Evolutionary conservation across 2,113 vertebrate genomes (phyloP).

Genomic region (Arothron firmamentum): DNA sequence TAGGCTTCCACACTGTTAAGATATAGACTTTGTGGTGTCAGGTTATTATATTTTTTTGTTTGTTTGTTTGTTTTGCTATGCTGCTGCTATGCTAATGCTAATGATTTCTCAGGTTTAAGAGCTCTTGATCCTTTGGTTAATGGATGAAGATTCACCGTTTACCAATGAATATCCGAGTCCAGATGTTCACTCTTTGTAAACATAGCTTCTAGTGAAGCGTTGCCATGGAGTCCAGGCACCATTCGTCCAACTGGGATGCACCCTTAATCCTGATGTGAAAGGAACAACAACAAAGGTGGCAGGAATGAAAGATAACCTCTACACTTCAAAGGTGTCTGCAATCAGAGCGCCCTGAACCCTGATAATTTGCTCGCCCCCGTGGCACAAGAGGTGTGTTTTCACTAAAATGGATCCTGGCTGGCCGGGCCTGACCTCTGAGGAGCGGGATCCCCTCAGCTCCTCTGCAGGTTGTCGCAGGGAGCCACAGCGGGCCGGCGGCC

Average conservation of each 20-base stretch:
- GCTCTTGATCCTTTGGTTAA: too few species aligned
- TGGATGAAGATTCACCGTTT: too few species aligned
- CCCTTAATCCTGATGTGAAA: neutral
- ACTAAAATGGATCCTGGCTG: constrained; percentile 53
- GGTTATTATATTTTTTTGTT: too few species aligned
- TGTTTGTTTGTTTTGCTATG: too few species aligned
- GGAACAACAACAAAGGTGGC: neutral
- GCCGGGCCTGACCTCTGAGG: constrained; percentile 49
- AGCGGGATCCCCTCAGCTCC: constrained; percentile 36
- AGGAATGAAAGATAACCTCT: constrained; percentile 42
- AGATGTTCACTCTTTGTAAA: neutral
- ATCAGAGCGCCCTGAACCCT: constrained; percentile 23
- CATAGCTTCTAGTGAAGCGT: neutral
- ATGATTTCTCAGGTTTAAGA: too few species aligned
- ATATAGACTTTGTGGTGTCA: too few species aligned
- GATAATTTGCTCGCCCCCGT: constrained; percentile 30
- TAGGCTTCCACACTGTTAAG: too few species aligned
- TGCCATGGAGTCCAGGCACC: neutral
- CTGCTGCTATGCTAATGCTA: too few species aligned
- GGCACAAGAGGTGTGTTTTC: constrained; percentile 58
- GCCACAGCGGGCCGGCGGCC: constrained; percentile 28
- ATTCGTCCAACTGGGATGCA: neutral
- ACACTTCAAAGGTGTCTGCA: constrained; percentile 55
- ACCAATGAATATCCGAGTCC: too few species aligned
- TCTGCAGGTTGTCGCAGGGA: constrained; percentile 54